Conservation (phyloP, 2,797 vertebrate genomes). For the Hapalemur alaotrensis region DNA sequence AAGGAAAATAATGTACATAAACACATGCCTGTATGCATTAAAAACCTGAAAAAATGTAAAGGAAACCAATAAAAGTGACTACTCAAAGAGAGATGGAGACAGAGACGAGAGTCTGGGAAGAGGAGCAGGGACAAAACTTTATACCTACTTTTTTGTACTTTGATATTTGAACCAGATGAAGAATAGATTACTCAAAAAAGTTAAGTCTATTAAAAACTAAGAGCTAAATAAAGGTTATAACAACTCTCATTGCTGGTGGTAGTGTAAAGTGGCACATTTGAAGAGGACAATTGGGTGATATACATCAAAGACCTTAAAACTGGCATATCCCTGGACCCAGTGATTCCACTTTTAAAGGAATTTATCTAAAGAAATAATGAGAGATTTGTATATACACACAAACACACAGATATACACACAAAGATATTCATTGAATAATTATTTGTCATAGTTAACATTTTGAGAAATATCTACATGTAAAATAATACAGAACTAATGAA, state of each 20-base stretch:
- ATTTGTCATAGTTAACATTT: not conserved
- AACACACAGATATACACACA: not conserved
- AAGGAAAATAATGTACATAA: slow-evolving; percentile 7
- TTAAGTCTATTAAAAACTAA: not conserved
- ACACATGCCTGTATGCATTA: not conserved
- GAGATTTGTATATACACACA: not conserved
- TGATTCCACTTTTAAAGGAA: not conserved
- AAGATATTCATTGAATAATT: not conserved
- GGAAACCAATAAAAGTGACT: not conserved
- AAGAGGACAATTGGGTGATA: not conserved
- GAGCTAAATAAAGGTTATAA: not conserved
- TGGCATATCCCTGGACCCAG: not conserved
- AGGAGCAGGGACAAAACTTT: not conserved
- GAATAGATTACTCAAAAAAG: not conserved
- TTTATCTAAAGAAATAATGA: slow-evolving; percentile 4
- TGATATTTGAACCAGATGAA: slow-evolving; percentile 6
- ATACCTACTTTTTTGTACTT: not conserved
- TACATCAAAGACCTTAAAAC: not conserved
- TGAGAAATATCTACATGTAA: not conserved
- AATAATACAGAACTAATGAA: not conserved
- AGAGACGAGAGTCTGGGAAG: not conserved
- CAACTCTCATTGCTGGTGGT: not conserved
- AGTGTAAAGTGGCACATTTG: not conserved
- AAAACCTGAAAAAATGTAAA: not conserved
- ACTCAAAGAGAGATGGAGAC: not conserved